These are phyloP conservation scores for Apoderus coryli DNA, from an alignment of 2,888 invertebrate species.

Conservation along the genomic window DNA sequence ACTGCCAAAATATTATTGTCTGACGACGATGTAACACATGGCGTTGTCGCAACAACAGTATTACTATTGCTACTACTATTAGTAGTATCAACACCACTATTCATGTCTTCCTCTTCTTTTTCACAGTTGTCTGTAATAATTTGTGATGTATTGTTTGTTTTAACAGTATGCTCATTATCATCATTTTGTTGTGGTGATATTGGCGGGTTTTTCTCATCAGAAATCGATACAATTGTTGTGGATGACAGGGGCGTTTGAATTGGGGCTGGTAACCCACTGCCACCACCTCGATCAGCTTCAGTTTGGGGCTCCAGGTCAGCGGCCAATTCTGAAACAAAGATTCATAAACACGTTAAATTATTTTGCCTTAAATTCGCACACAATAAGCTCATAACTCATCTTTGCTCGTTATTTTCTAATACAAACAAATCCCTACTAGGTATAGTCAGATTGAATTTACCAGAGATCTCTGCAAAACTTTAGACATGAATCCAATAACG, in stretches of 20 bases:
- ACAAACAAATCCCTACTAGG: too few species aligned
- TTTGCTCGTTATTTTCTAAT: neutral
- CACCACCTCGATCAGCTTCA: slow-evolving; percentile 24
- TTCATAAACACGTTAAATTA: slow-evolving; percentile 6
- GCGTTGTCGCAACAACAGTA: neutral
- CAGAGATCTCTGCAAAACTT: slow-evolving; percentile 7
- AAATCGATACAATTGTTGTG: neutral
- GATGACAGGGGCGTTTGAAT: slow-evolving; percentile 11
- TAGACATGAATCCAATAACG: slow-evolving; percentile 1
- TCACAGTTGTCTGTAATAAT: too few species aligned
- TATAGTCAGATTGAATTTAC: too few species aligned
- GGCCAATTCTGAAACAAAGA: slow-evolving; percentile 18
- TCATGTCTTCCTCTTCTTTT: too few species aligned
- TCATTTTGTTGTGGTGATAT: too few species aligned
- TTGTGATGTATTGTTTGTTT: too few species aligned
- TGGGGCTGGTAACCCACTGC: slow-evolving; percentile 23
- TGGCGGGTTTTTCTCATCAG: too few species aligned
- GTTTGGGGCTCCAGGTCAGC: slow-evolving; percentile 27
- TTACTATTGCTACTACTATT: neutral
- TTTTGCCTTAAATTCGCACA: too few species aligned
- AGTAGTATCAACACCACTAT: too few species aligned
- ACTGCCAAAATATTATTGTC: neutral
- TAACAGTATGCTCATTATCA: too few species aligned
- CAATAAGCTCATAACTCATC: too few species aligned
- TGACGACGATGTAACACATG: neutral